phyloP scores from a whole-genome alignment of 2,888 invertebrate genomes.

The Metallyticus violacea region DNA sequence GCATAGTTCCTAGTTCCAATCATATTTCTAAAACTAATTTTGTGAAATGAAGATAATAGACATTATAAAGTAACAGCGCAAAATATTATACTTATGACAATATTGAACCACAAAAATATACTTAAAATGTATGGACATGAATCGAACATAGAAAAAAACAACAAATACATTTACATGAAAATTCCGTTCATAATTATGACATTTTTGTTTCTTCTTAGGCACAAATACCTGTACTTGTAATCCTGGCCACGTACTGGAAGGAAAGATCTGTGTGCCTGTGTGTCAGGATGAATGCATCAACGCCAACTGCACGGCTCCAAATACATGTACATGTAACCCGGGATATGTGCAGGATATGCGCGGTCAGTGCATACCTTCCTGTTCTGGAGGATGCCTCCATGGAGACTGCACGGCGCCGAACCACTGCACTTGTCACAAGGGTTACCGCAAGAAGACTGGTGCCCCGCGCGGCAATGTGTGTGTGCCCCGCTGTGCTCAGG shows the following conservation, averaged over 20 bases:
- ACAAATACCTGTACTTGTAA: conserved; percentile 26
- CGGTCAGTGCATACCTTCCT: conserved; percentile 44
- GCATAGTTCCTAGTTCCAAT: no score
- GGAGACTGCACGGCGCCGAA: conserved; percentile 59
- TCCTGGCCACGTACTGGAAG: conserved; percentile 21
- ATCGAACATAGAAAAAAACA: no score
- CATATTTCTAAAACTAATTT: no score
- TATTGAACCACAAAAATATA: no score
- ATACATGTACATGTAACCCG: conserved; percentile 41
- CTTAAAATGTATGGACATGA: no score
- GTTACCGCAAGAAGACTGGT: conserved; percentile 45
- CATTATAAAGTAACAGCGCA: no score
- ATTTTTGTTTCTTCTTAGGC: neutral
- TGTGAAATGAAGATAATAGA: no score
- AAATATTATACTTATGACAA: no score
- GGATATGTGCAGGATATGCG: conserved; percentile 29
- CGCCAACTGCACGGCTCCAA: conserved; percentile 40
- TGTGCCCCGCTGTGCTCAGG: conserved; percentile 36
- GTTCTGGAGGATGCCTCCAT: conserved; percentile 49
- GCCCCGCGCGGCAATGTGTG: conserved; percentile 18
- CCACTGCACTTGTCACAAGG: conserved; percentile 59
- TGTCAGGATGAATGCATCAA: conserved; percentile 32
- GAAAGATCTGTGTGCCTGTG: conserved; percentile 28
- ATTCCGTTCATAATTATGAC: no score
- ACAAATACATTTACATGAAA: no score